Evolutionary conservation across 1,140 invertebrate genomes (phyloP).

Genomic region (Saxidomus purpurata): DNA sequence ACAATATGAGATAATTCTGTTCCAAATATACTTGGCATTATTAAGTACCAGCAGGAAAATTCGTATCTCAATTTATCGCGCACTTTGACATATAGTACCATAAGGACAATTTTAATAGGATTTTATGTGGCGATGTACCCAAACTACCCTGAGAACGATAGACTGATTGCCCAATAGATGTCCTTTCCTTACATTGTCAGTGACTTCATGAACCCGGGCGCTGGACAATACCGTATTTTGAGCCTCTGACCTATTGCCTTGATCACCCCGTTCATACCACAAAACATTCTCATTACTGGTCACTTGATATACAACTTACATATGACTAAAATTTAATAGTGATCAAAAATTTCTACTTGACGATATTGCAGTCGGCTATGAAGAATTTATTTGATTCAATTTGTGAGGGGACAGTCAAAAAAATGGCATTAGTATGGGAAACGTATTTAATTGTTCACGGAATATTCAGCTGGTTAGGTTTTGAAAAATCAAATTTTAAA

Average conservation of each 20-base stretch:
- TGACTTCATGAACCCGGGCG: constrained; percentile 34
- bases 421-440: no score
- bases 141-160: constrained; percentile 15
- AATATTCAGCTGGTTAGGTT: no score
- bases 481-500: no score
- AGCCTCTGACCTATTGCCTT: constrained; percentile 4
- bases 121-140: constrained; percentile 24
- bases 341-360: no score
- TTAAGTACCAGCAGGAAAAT: neutral
- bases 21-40: no score
- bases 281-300: neutral
- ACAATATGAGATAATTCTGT: no score
- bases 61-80: constrained; percentile 22
- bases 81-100: constrained; percentile 8
- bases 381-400: no score
- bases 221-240: constrained; percentile 26
- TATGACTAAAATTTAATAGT: no score
- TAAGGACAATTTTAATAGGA: constrained; percentile 8
- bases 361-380: no score
- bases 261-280: neutral
- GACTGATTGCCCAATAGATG: constrained; percentile 51
- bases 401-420: no score
- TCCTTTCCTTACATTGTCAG: constrained; percentile 37
- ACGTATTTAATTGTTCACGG: no score
- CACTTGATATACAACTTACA: no score